Conservation (phyloP, 64 coral and sea anemone genomes). For the Montipora capricornis region DNA sequence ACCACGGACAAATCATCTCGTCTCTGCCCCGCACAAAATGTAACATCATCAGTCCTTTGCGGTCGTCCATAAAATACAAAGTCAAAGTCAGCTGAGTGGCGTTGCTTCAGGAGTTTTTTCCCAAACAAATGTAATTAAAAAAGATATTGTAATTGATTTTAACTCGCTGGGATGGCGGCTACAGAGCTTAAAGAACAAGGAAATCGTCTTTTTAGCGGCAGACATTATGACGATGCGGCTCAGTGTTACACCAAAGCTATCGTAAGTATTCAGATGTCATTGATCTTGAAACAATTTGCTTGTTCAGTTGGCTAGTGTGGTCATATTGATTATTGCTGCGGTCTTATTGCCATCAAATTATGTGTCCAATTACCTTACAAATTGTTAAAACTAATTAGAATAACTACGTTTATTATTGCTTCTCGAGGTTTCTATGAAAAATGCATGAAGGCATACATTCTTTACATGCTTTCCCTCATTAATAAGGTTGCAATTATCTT, state of each 20-base stretch:
- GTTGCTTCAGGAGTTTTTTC: background rate
- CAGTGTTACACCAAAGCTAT: constrained; percentile 99
- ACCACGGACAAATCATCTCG: background rate
- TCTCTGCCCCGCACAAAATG: constrained; percentile 17
- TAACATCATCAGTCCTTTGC: constrained; percentile 9
- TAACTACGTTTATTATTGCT: too few relatives aligned
- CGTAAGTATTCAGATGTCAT: constrained; percentile 62
- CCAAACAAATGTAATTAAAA: background rate
- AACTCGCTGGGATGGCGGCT: constrained; percentile 83
- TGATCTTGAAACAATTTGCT: background rate
- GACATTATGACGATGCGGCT: constrained; percentile 93
- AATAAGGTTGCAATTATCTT: too few relatives aligned
- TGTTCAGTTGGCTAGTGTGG: background rate
- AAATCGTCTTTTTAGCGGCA: constrained; percentile 83
- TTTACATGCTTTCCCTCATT: too few relatives aligned
- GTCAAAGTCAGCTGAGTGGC: background rate
- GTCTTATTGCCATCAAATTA: too few relatives aligned
- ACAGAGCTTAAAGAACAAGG: constrained; percentile 95
- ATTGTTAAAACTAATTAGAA: too few relatives aligned
- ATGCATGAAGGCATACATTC: too few relatives aligned
- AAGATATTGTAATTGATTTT: constrained; percentile 22
- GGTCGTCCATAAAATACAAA: background rate
- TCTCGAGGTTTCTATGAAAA: too few relatives aligned
- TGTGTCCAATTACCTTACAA: too few relatives aligned
- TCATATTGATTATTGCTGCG: background rate